Conservation (phyloP, 2,797 vertebrate species). For the Hippocampus kuda region DNA sequence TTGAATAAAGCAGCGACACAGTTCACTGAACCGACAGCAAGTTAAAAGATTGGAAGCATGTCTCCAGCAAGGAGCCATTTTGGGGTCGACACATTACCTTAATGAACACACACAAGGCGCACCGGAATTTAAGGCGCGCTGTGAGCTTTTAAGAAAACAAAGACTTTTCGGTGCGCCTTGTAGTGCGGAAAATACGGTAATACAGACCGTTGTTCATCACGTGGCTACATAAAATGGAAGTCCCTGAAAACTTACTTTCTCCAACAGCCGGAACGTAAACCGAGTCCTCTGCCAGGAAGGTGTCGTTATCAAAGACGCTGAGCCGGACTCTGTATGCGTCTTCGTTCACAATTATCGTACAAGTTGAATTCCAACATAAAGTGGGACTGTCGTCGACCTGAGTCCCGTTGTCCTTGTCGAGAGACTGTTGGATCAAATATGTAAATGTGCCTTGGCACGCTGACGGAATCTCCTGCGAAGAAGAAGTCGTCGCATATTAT, state of each 20-base stretch:
- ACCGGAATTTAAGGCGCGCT: too few relatives aligned
- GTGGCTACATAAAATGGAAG: background rate
- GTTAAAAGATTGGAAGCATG: too few relatives aligned
- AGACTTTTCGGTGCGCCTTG: too few relatives aligned
- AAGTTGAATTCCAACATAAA: conserved; percentile 15
- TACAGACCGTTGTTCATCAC: too few relatives aligned
- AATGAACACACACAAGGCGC: too few relatives aligned
- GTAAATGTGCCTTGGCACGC: conserved; percentile 33
- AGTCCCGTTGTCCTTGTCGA: background rate
- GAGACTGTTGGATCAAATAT: conserved; percentile 18
- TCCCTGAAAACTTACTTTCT: conserved; percentile 45
- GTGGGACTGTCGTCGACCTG: background rate
- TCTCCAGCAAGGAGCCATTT: too few relatives aligned
- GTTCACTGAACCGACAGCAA: too few relatives aligned
- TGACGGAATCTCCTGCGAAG: conserved; percentile 39
- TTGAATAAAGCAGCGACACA: too few relatives aligned
- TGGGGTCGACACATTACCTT: too few relatives aligned
- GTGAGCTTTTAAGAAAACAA: too few relatives aligned
- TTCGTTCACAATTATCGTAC: conserved; percentile 31
- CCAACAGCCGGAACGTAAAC: conserved; percentile 45
- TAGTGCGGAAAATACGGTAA: too few relatives aligned
- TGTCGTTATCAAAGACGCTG: conserved; percentile 12
- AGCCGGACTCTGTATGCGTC: conserved; percentile 36
- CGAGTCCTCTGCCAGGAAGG: conserved; percentile 17
- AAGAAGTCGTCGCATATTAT: background rate